These are phyloP conservation scores for Heliconius melpomene DNA, from an alignment of 1,140 invertebrate species.

Conservation along the genomic window DNA sequence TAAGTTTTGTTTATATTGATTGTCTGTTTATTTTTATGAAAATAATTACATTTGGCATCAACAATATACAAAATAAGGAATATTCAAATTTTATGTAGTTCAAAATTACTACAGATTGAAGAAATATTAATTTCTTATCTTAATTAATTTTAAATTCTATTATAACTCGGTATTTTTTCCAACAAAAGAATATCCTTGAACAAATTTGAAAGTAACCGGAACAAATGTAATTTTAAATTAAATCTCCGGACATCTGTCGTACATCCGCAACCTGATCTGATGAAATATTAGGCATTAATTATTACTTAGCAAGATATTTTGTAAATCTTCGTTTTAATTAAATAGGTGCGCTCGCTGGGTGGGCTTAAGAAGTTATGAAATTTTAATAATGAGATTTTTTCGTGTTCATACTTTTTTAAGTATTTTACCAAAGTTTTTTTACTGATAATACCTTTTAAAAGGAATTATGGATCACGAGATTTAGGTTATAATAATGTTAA, in stretches of 20 bases:
- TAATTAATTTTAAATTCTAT: no score
- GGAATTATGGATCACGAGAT: no score
- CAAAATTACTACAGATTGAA: no score
- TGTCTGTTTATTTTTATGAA: no score
- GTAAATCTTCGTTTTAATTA: slow-evolving; percentile 11
- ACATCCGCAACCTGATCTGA: slow-evolving; percentile 39
- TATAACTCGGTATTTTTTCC: not conserved
- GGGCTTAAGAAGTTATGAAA: not conserved
- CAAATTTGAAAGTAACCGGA: slow-evolving; percentile 43
- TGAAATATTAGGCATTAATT: slow-evolving; percentile 43
- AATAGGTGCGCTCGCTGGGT: not conserved
- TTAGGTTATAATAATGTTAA: no score
- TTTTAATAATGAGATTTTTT: not conserved
- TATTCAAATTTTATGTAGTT: no score
- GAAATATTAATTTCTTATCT: no score
- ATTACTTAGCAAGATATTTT: slow-evolving; percentile 35
- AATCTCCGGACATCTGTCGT: slow-evolving; percentile 45
- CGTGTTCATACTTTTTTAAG: not conserved
- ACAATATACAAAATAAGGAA: no score
- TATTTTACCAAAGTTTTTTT: not conserved
- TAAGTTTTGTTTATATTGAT: no score
- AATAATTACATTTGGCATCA: no score
- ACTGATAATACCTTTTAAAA: not conserved
- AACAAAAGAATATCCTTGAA: slow-evolving; percentile 6
- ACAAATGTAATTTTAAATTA: slow-evolving; percentile 45